These are phyloP conservation scores for Ceyx cyanopectus DNA, from an alignment of 2,113 vertebrate genomes.

Conservation along the genomic window DNA sequence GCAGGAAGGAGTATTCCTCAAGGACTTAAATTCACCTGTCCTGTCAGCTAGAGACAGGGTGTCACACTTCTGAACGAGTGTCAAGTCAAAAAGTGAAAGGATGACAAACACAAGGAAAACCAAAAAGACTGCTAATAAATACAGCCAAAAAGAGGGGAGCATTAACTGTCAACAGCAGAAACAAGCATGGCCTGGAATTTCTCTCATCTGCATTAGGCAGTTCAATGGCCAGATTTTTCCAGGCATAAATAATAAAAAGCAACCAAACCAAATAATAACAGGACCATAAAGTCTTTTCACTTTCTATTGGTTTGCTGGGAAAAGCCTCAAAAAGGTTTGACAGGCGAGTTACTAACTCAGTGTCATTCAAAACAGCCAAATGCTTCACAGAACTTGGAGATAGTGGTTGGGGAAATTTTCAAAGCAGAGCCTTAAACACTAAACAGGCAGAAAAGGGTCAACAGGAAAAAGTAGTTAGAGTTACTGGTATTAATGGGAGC, in stretches of 20 bases:
- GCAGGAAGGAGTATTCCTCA: conserved; percentile 29
- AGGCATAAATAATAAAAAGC: background rate
- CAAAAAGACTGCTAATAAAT: background rate
- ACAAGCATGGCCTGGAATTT: background rate
- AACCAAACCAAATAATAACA: background rate
- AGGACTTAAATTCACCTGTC: conserved; percentile 47
- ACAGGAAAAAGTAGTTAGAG: background rate
- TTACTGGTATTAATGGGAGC: background rate
- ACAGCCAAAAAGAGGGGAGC: background rate
- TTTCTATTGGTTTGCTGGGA: background rate
- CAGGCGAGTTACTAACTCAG: background rate
- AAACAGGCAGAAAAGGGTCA: background rate
- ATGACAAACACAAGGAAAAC: background rate
- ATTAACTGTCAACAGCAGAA: background rate
- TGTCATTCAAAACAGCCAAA: background rate
- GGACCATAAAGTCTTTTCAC: background rate
- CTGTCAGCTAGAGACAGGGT: conserved; percentile 37
- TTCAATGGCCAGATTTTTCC: background rate
- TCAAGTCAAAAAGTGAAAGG: background rate
- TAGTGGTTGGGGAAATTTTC: background rate
- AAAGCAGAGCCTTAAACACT: background rate
- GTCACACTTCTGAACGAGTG: background rate
- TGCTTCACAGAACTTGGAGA: background rate
- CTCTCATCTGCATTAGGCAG: background rate
- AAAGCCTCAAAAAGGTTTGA: background rate